A percentile compares a stretch with the other conserved stretches of the same genome.
Evolutionary conservation across 2,888 invertebrate genomes (phyloP).

Genomic region (Empis livida): DNA sequence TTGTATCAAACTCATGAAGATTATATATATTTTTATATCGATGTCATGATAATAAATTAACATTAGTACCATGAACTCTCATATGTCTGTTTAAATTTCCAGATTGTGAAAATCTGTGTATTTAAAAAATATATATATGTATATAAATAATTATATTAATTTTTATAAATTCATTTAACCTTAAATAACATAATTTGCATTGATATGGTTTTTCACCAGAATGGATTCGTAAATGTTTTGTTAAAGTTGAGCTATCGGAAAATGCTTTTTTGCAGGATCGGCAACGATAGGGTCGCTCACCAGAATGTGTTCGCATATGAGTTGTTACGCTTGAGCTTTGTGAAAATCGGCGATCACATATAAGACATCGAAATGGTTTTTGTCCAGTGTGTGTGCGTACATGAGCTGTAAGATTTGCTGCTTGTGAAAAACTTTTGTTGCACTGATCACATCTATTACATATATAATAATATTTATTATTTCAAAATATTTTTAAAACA

Average conservation of each 20-base stretch:
- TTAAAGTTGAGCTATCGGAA: constrained; percentile 95
- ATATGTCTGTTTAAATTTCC: constrained; percentile 98
- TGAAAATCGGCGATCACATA: constrained; percentile 93
- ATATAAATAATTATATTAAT: neutral
- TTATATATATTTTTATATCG: constrained; percentile 14
- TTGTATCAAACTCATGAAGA: neutral
- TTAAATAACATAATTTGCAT: constrained; percentile 87
- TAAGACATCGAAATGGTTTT: constrained; percentile 95
- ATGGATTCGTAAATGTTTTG: constrained; percentile 78
- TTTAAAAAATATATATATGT: neutral
- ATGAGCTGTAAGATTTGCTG: constrained; percentile 96
- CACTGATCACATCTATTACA: constrained; percentile 64
- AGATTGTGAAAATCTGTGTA: constrained; percentile 78
- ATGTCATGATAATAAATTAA: constrained; percentile 49
- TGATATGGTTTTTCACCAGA: constrained; percentile 90
- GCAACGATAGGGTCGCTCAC: constrained; percentile 94
- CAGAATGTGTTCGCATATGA: constrained; percentile 99
- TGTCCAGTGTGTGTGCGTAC: constrained; percentile 84
- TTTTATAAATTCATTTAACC: constrained; percentile 32
- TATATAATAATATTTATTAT: neutral
- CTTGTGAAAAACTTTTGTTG: constrained; percentile 94
- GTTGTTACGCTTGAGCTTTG: constrained; percentile 93
- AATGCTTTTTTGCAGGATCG: constrained; percentile 96
- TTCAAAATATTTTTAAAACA: neutral
- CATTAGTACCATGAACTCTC: constrained; percentile 80